Base-by-base conservation (phyloP, 2,797 vertebrate genomes). In the Amazonetta brasiliensis region DNA sequence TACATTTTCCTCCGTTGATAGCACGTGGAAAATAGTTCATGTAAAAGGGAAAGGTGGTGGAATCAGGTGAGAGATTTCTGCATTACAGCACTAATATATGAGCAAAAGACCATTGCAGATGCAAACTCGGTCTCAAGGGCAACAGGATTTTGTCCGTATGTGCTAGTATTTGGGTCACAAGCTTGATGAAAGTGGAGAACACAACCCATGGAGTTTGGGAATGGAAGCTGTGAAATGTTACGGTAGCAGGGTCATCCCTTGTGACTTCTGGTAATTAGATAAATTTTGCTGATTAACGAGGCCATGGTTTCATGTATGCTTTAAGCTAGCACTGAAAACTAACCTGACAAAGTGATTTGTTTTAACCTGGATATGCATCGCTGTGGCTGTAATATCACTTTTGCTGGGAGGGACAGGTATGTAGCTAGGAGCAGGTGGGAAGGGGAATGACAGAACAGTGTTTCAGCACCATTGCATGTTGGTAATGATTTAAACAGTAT, bases 181-280 rank as follows among this genome's bases (percentile, higher is more conserved):
- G 60, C 60, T 76, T 74, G 72, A 77, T 87, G 79, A 85, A 94
- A 92, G 28, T 44, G 91, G 58, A 85, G 64, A 94, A 50, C 31
- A 44, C 48, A 94, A 44, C 43, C 31, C 76, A 30, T 56, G 58
- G 35, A 74, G 48, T 81, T 68, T 91, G 79, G 72, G 79, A 89
- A 9, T 64, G 60, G 82, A 80, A 95, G 60, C 82, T 94, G 52
- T 52, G 56, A 92, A 83, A 56, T 16, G 48, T 87, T 83, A 33
- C 60, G 68, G 75, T 64, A 80, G 52, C 5, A 12, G 84, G 64
- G 44, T 84, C 78, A 80, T 96, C 94, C 90, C 92, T 87, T 87
- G 93, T 92, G 93, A 89, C 60, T 95, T 35, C 44, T 80, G 28
- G 56, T 96, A 95, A 95, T 95, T 93, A 95, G 93, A 33, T 89